Base-by-base conservation (phyloP, 1,140 invertebrate species). In the Brachystomella parvula region DNA sequence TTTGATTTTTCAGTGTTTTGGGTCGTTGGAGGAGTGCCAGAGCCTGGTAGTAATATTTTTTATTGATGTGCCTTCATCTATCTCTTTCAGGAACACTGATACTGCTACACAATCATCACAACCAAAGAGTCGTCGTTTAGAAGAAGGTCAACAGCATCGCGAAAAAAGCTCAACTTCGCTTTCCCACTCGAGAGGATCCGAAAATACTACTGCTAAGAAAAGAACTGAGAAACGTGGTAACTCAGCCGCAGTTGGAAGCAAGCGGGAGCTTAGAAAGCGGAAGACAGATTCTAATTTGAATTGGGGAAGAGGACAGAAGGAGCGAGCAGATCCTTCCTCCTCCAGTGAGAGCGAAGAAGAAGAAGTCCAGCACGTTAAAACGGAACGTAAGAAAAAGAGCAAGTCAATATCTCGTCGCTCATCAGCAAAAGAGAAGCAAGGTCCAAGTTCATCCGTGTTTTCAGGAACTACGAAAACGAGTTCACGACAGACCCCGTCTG, bases 341-440 rank as follows among this genome's bases (percentile, higher is more conserved):
- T 58, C 53, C 15, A 66, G 67, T 67, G 66, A 68, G 28, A 56
- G 44, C 29, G 65, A 44, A 30, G 64, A 65, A 28, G 69, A 67
- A 49, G 69, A 67, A 58, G 59, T 61, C n/a, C n/a, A n/a, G n/a
- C n/a, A n/a, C 33, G 30, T 67, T 65, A 72, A 65, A 61, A 72
- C 71, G 71, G 71, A 72, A 47, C 39, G 39, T 56, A 62, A 59
- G 60, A 63, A 62, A 56, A 69, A 47, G 57, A 30, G 39, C 47
- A 28, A 26, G 9, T 26, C n/a, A n/a, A n/a, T n/a, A 44, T 9
- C 9, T 44, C 39, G 9, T 9, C 39, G 9, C 9, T 44, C 39
- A 44, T n/a, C 39, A 44, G 9, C 39, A 44, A n/a, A 9, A n/a
- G 9, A 9, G 39, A 9, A 9, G 9, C 39, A 12, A 12, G n/a